Percentiles rank a stretch among this genome's conserved stretches.
Evolutionary conservation across 2,113 vertebrate genomes (phyloP).

Genomic region (Saccopteryx leptura): DNA sequence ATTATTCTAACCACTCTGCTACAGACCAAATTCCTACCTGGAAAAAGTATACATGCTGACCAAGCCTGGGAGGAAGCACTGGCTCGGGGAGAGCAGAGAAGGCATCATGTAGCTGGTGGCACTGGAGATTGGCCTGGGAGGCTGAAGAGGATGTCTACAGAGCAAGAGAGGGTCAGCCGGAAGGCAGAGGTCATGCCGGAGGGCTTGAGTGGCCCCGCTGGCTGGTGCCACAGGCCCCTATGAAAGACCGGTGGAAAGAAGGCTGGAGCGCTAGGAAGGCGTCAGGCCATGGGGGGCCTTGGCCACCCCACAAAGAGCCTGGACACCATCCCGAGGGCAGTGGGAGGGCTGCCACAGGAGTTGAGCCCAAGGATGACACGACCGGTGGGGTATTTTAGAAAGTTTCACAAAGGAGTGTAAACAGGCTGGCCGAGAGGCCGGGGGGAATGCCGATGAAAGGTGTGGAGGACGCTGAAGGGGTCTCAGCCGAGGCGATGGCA

Average conservation of each 20-base stretch:
- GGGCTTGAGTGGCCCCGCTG: not conserved
- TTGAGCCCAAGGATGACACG: not conserved
- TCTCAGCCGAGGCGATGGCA: not conserved
- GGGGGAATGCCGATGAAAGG: no score
- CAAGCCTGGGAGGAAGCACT: not conserved
- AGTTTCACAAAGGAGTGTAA: not conserved
- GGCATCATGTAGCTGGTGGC: not conserved
- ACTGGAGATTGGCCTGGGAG: not conserved
- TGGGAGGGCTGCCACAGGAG: not conserved
- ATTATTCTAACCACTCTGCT: not conserved
- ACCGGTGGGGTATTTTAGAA: not conserved
- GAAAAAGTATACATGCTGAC: not conserved
- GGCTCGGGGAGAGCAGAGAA: not conserved
- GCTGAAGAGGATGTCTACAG: not conserved
- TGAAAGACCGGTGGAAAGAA: not conserved
- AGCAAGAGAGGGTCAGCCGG: not conserved
- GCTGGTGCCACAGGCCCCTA: not conserved
- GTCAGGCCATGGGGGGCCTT: rapidly evolving
- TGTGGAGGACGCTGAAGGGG: not conserved
- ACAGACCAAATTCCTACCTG: not conserved
- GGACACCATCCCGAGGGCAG: not conserved
- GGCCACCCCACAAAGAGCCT: not conserved
- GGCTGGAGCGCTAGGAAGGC: not conserved
- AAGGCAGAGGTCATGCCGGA: not conserved
- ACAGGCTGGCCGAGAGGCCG: not conserved